Conservation (phyloP, 2,113 vertebrate species). For the Irena cyanogastra region DNA sequence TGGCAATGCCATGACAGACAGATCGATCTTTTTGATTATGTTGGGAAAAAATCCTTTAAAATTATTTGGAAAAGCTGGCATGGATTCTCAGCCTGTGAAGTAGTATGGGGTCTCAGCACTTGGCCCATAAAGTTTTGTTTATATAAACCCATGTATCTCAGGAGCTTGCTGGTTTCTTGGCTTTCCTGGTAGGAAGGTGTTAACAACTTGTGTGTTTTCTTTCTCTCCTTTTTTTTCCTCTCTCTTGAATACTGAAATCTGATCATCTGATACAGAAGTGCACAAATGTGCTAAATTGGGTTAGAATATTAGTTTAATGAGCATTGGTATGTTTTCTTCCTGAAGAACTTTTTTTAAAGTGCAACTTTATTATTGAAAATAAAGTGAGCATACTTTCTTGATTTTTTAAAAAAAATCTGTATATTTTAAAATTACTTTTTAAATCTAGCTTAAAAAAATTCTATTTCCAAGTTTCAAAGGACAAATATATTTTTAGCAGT, state of each 20-base stretch:
- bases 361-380: background rate
- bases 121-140: background rate
- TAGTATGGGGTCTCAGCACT: background rate
- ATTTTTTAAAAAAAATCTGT: background rate
- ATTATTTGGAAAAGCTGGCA: background rate
- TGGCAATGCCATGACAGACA: background rate
- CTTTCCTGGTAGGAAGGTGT: background rate
- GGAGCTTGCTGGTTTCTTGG: background rate
- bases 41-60: background rate
- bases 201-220: fast-evolving
- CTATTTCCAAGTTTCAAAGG: background rate
- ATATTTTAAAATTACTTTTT: background rate
- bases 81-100: background rate
- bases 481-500: background rate
- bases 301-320: background rate
- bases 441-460: background rate
- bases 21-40: background rate
- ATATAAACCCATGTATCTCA: background rate
- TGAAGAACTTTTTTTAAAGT: background rate
- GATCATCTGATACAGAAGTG: background rate
- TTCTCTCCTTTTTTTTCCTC: background rate
- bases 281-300: background rate
- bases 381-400: background rate
- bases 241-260: background rate
- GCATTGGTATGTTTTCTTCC: background rate